phyloP scores from a whole-genome alignment of 2,888 invertebrate genomes.

The Diaprepes abbreviatus region DNA sequence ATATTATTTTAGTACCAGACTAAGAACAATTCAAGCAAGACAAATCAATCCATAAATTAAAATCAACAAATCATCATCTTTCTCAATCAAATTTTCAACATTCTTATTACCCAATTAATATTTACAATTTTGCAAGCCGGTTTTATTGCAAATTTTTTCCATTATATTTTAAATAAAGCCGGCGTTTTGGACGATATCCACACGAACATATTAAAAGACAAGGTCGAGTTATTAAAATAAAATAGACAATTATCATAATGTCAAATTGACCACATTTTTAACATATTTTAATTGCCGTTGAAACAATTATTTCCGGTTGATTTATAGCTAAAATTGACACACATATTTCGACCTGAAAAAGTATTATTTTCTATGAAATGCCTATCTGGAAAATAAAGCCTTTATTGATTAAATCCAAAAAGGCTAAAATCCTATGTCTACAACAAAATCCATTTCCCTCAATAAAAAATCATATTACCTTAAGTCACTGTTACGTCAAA shows the following conservation, averaged over 20 bases:
- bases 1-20: no score
- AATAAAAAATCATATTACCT: not conserved
- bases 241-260: not conserved
- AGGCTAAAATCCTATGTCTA: not conserved
- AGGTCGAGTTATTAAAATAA: slow-evolving; percentile 10
- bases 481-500: slow-evolving; percentile 12
- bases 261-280: not conserved
- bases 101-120: not conserved
- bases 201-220: not conserved
- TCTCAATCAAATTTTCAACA: not conserved
- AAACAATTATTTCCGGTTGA: not conserved
- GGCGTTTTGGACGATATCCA: not conserved
- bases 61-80: not conserved
- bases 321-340: no score
- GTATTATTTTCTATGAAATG: no score
- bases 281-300: not conserved
- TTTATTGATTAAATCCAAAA: slow-evolving; percentile 4
- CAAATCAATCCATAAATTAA: not conserved
- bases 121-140: not conserved
- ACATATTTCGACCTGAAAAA: no score
- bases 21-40: no score
- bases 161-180: not conserved
- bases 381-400: no score
- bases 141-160: not conserved
- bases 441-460: not conserved